Base-by-base conservation (phyloP, 2,888 invertebrate genomes). In the Noctua janthina region DNA sequence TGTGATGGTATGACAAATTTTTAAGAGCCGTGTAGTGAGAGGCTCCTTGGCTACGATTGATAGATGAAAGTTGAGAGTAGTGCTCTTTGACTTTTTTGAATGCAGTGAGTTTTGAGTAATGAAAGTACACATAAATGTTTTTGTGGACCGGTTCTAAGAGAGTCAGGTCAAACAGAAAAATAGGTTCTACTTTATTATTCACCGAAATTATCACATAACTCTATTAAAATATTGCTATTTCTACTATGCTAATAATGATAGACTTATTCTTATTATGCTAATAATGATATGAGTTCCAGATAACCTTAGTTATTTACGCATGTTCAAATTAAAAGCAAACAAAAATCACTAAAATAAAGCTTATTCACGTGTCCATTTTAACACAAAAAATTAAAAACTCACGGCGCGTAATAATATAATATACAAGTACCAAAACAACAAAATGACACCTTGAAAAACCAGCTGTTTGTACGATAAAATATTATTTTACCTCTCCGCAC, bases 1-100 rank as follows among this genome's bases (percentile, higher is more conserved):
- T 82, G 73, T 75, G 46, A 67, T 46, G 66, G 79, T 67, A 54
- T 76, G 70, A 66, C 68, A 62, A 73, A 49, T 78, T 73, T 64
- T 56, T 39, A 49, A 43, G 56, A 62, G 49, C 17, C 10, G 1
- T 39, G 29, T 54, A 71, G 67, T 78, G 51, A 70, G 66, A 54
- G n/a, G 66, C 7, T 66, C 15, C 46, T 13, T 7, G 2, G 35
- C 1, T 46, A 39, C 43, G 54, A 78, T 67, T 72, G 59, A 68
- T 46, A 54, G 10, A 23, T 46, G 29, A 66, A 20, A 39, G 29
- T 20, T 64, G 64, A 23, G 17, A 35, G 10, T 64, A 2, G 10
- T 64, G 2, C n/a, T 17, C 17, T 73, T n/a, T 15, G 11, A 66
- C 54, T 49, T 15, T 8, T 59, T 17, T 11, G 11, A 54, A 29